Evolutionary conservation across 2,888 invertebrate genomes (phyloP), one percentile per base, ranked within the genome.

Genomic region (Cylindroiulus punctatus): DNA sequence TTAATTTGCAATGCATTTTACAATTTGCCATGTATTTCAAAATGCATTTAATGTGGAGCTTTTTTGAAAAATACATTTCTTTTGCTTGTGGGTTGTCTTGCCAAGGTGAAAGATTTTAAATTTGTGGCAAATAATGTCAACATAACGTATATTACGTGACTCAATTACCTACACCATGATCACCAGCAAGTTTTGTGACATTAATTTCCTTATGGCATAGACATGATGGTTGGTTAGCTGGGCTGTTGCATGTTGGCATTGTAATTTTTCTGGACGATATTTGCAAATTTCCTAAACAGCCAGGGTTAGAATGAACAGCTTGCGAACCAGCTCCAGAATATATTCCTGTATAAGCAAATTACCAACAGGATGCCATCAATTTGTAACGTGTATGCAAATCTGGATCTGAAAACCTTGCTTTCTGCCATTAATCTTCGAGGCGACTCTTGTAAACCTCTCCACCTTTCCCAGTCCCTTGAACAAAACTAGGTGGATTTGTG

Each of bases 281-380:
- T 26, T n/a, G 65, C 26, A 26, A 65, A 26, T 65, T 65, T 65
- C 65, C 5, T n/a, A 22, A 65, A 10, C 26, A 26, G 10, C 65
- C 65, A 26, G 52, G 52, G 19, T 52, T 52, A n/a, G n/a, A 57
- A 22, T 26, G 65, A 65, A 65, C 65, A 65, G 65, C 65, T 65
- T 65, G 65, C 26, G 26, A 22, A 65, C 65, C 10, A 10, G 8
- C 65, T 10, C 26, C 65, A 65, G n/a, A 26, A 8, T 65, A 65
- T 65, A 26, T 22, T 52, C 5, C n/a, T 65, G 26, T 65, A 65
- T 65, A 65, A 65, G n/a, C 7, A 65, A 65, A 65, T 65, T 65
- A 65, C 65, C 65, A 65, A 65, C 65, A 65, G 65, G 65, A 65
- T 65, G 65, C 65, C 65, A 65, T 65, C 65, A 65, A 65, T 65